Percentiles rank a stretch among this genome's conserved stretches.
These are phyloP conservation scores for Bambusicola thoracicus DNA, from an alignment of 2,113 vertebrate species.

Conservation along the genomic window DNA sequence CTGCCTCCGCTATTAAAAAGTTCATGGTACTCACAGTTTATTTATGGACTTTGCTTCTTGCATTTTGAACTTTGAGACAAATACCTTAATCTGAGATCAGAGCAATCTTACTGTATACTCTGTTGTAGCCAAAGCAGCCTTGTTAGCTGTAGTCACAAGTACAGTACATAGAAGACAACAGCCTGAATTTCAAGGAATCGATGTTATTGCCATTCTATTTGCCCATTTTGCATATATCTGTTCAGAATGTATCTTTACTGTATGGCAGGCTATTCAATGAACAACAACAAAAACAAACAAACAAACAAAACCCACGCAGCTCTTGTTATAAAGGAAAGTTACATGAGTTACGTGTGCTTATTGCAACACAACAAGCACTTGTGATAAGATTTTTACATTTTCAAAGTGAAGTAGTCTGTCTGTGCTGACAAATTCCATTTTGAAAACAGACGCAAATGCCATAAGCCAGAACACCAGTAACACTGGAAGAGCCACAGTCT, in stretches of 20 bases:
- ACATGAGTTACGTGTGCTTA: not conserved
- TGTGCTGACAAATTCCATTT: not conserved
- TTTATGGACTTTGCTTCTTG: not conserved
- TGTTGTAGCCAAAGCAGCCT: not conserved
- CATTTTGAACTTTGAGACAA: not conserved
- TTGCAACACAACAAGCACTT: not conserved
- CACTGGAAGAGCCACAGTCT: not conserved
- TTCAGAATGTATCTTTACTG: not conserved
- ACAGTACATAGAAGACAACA: not conserved
- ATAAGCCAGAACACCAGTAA: not conserved
- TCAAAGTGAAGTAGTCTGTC: not conserved
- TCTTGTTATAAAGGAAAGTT: not conserved
- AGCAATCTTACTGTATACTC: not conserved
- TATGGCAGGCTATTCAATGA: not conserved
- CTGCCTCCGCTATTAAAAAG: not conserved
- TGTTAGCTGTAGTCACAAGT: not conserved
- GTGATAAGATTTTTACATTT: not conserved
- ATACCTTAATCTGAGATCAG: not conserved
- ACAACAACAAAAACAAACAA: not conserved
- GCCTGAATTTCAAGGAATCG: not conserved
- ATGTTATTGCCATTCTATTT: not conserved
- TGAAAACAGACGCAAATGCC: not conserved
- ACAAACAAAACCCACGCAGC: not conserved
- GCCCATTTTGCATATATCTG: not conserved
- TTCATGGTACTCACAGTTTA: not conserved